Percentiles rank a stretch among this genome's conserved stretches.
phyloP scores from a whole-genome alignment of 2,797 vertebrate genomes.

The Squalus acanthias region DNA sequence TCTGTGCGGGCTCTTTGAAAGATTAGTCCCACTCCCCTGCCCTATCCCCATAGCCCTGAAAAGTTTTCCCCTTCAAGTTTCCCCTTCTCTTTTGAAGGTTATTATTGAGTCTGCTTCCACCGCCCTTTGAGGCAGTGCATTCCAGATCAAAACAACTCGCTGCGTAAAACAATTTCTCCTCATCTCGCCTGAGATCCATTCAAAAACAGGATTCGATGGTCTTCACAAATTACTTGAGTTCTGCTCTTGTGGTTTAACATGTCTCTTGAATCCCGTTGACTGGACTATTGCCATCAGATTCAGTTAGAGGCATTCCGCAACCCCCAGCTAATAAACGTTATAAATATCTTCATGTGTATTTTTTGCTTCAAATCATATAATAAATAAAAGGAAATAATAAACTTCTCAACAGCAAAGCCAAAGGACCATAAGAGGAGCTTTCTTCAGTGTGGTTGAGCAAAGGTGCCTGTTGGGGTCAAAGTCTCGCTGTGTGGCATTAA shows the following conservation, averaged over 20 bases:
- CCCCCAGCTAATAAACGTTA: background rate
- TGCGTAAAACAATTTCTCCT: background rate
- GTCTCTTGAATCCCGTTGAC: background rate
- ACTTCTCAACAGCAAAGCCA: background rate
- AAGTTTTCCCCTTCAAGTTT: background rate
- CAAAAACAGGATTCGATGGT: background rate
- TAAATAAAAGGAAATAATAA: conserved; percentile 17
- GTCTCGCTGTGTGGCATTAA: background rate
- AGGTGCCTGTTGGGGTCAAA: background rate
- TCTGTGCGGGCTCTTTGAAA: background rate
- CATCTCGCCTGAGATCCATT: background rate
- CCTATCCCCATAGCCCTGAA: background rate
- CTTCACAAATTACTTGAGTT: background rate
- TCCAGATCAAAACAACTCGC: background rate
- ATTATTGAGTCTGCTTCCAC: background rate
- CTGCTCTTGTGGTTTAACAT: background rate
- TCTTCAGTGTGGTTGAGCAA: background rate
- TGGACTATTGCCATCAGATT: background rate
- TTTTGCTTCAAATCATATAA: background rate
- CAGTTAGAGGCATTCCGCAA: background rate
- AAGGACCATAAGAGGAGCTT: background rate
- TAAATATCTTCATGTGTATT: background rate
- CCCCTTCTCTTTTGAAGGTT: background rate
- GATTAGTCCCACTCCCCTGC: background rate
- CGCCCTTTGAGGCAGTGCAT: background rate